A percentile compares a stretch with the other conserved stretches of the same genome.
Conservation (phyloP, 2,888 invertebrate species). For the Meloe dianella region DNA sequence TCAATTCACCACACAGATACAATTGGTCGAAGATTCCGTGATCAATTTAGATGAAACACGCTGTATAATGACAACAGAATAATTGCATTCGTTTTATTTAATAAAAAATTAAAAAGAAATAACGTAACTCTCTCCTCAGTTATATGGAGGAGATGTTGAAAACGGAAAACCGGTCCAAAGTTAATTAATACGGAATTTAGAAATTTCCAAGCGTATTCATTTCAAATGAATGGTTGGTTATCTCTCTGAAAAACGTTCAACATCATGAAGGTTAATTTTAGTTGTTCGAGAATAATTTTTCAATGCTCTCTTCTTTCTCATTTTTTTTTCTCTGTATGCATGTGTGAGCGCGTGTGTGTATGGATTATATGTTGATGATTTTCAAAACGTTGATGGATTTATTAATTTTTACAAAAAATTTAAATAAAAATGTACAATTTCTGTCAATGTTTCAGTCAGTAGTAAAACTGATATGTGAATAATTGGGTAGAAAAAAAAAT, state of each 20-base stretch:
- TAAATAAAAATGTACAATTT: no score
- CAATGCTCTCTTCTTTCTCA: background rate
- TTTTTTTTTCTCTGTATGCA: no score
- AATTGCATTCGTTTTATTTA: constrained; percentile 19
- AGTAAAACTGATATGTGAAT: no score
- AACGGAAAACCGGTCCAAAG: constrained; percentile 25
- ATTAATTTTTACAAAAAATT: no score
- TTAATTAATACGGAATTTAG: constrained; percentile 32
- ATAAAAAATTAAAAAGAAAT: background rate
- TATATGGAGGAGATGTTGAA: background rate
- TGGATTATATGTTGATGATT: background rate
- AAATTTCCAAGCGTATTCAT: constrained; percentile 23
- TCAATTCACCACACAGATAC: no score
- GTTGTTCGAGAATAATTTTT: constrained; percentile 10
- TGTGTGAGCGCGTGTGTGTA: no score
- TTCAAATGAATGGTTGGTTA: constrained; percentile 10
- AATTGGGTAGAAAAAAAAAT: background rate
- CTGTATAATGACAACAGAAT: background rate
- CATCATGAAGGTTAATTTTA: constrained; percentile 28
- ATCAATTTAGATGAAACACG: no score
- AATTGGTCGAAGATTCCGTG: no score
- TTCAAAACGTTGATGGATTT: constrained; percentile 6
- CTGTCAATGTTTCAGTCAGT: no score
- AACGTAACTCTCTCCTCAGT: background rate
- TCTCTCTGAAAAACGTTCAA: background rate